Percentiles rank a stretch among this genome's conserved stretches.
Conservation (phyloP, 2,113 vertebrate genomes). For the Phalacrocorax aristotelis region DNA sequence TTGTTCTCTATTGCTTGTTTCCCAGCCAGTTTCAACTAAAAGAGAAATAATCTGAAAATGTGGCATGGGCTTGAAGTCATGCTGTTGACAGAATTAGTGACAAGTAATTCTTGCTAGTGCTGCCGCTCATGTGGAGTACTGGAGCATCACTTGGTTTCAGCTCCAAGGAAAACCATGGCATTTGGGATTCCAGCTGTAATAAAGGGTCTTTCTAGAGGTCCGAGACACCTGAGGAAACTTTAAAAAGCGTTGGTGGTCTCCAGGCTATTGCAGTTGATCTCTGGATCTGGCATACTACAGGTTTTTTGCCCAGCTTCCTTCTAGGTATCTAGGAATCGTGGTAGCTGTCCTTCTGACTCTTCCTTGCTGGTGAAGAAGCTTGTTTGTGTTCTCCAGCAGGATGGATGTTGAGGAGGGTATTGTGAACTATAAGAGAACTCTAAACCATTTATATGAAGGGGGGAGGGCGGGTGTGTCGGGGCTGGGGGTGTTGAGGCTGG, state of each 20-base stretch:
- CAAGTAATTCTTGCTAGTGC: neutral
- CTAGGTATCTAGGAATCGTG: neutral
- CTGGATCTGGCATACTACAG: neutral
- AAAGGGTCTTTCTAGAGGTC: constrained; percentile 13
- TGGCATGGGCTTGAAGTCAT: neutral
- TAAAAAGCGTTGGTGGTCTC: neutral
- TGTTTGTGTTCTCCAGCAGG: constrained; percentile 1
- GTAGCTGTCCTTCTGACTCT: constrained; percentile 37
- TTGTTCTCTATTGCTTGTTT: constrained; percentile 34
- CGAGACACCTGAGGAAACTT: constrained; percentile 8
- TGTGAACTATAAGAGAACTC: constrained; percentile 18
- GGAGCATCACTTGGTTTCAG: constrained; percentile 12
- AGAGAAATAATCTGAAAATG: neutral
- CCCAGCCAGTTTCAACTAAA: constrained; percentile 1
- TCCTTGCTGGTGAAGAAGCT: constrained; percentile 41
- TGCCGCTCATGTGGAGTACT: neutral
- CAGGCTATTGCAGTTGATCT: neutral
- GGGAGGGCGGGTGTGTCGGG: neutral
- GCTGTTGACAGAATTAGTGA: neutral
- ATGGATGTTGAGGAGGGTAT: constrained; percentile 2
- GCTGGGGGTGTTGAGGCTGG: neutral
- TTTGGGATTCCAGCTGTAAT: constrained; percentile 12
- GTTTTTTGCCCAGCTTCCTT: neutral
- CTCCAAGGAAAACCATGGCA: neutral
- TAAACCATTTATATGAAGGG: constrained; percentile 20